These are phyloP conservation scores for Cephonodes hylas DNA, from an alignment of 2,888 invertebrate genomes.

Conservation along the genomic window DNA sequence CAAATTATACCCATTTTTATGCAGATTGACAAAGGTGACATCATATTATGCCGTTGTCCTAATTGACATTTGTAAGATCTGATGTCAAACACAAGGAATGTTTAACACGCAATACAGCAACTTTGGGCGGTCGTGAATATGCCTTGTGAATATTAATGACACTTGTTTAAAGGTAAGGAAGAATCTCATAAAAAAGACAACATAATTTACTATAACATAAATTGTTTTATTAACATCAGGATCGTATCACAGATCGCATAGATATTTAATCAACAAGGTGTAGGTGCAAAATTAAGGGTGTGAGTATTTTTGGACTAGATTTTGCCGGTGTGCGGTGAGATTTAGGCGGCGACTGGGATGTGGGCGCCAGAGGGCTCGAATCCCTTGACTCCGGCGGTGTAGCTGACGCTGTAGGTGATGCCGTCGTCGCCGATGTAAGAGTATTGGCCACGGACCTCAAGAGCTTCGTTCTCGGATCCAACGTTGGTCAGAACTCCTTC, in stretches of 20 bases:
- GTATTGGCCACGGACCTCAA: slow-evolving; percentile 54
- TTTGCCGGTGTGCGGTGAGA: slow-evolving; percentile 22
- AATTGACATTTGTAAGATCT: background rate
- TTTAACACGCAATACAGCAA: background rate
- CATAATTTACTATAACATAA: slow-evolving; percentile 48
- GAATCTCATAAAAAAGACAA: slow-evolving; percentile 20
- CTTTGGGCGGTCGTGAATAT: background rate
- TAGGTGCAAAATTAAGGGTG: slow-evolving; percentile 20
- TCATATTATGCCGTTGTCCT: background rate
- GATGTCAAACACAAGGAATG: background rate
- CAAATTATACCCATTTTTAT: background rate
- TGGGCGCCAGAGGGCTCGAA: slow-evolving; percentile 73
- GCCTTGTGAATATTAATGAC: background rate
- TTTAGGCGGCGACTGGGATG: slow-evolving; percentile 46
- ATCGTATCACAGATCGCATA: slow-evolving; percentile 74
- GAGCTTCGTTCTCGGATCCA: slow-evolving; percentile 52
- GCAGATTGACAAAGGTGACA: background rate
- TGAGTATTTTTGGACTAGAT: slow-evolving; percentile 69
- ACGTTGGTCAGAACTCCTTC: slow-evolving; percentile 43
- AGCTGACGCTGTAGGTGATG: slow-evolving; percentile 65
- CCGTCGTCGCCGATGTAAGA: slow-evolving; percentile 70
- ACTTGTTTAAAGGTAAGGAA: slow-evolving; percentile 17
- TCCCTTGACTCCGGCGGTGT: slow-evolving; percentile 77
- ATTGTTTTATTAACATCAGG: slow-evolving; percentile 61
- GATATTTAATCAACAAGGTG: slow-evolving; percentile 46